A percentile compares a stretch with the other conserved stretches of the same genome.
Evolutionary conservation across 2,113 vertebrate genomes (phyloP).

Genomic region (Orycteropus afer): DNA sequence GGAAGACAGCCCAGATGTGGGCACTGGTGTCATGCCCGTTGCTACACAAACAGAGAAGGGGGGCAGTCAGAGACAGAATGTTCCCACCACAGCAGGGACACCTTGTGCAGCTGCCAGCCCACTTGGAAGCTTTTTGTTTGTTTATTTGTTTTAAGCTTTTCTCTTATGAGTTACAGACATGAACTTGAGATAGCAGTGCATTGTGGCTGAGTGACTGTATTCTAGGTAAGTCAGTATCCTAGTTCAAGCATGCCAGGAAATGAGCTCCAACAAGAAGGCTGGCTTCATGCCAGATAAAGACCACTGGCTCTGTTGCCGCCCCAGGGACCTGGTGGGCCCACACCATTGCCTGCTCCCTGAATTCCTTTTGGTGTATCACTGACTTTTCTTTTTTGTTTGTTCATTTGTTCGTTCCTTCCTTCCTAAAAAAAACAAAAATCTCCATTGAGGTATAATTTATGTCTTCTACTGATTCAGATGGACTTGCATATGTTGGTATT

Average conservation of each 20-base stretch:
- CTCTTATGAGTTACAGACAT: slow-evolving; percentile 28
- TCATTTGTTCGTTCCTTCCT: no score
- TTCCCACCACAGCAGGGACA: background rate
- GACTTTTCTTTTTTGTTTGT: background rate
- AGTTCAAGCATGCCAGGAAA: background rate
- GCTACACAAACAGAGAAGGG: background rate
- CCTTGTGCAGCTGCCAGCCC: background rate
- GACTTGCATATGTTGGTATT: background rate
- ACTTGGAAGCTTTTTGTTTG: background rate
- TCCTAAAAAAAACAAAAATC: background rate
- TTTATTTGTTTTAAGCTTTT: slow-evolving; percentile 41
- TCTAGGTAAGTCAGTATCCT: background rate
- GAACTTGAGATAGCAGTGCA: background rate
- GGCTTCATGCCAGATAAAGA: background rate
- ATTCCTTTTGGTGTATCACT: background rate
- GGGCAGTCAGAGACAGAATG: background rate
- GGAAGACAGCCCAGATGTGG: background rate
- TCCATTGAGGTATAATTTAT: background rate
- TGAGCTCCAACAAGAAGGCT: background rate
- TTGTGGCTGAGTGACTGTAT: background rate
- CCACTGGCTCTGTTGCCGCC: background rate
- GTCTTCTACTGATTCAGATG: background rate
- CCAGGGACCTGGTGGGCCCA: background rate
- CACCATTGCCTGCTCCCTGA: rapidly evolving
- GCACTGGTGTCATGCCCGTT: background rate